Evolutionary conservation across 2,113 vertebrate genomes (phyloP), one percentile per base, ranked within the genome.

Genomic region (Eurypyga helias): DNA sequence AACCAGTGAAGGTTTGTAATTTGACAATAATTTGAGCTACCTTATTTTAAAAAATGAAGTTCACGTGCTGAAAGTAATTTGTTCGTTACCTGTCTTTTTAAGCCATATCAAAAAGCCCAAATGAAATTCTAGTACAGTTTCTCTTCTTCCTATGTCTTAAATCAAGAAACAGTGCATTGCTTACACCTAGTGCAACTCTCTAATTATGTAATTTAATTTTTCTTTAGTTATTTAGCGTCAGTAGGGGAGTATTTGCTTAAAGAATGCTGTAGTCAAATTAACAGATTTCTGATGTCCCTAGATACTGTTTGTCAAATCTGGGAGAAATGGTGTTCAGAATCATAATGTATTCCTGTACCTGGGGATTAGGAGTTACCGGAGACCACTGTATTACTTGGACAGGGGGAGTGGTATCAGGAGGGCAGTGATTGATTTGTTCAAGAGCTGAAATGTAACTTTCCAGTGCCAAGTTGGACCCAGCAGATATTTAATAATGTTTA

Each of bases 171-270:
- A 69, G 25, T 58, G 82, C 62, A 58, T 91, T 94, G 54, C 90
- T 90, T 83, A 29, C 20, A 58, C 71, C 49, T 82, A 61, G 20
- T 49, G 26, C 48, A 79, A 28, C 58, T 67, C 60, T 57, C 28
- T 85, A 89, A 83, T 80, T 67, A 55, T 51, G 62, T 73, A 66
- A 57, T 66, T 88, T 90, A 48, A n/a, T 65, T 89, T 90, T 75
- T 92, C 31, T 46, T 71, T 31, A 46, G 69, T 85, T 94, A 89
- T 87, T 95, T 97, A 91, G n/a, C 57, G 49, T 83, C 65, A 46
- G 9, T 75, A 55, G 57, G 31, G 52, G 25, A 92, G 16, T 71
- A 87, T 91, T 90, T 95, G 90, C 61, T 75, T 89, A 81, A 82
- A 55, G 65, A 91, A 92, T 45, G 66, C 31, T 34, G 65, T 76